Evolutionary conservation across 2,888 invertebrate species (phyloP).

Genomic region (Lithophane ornitopus): DNA sequence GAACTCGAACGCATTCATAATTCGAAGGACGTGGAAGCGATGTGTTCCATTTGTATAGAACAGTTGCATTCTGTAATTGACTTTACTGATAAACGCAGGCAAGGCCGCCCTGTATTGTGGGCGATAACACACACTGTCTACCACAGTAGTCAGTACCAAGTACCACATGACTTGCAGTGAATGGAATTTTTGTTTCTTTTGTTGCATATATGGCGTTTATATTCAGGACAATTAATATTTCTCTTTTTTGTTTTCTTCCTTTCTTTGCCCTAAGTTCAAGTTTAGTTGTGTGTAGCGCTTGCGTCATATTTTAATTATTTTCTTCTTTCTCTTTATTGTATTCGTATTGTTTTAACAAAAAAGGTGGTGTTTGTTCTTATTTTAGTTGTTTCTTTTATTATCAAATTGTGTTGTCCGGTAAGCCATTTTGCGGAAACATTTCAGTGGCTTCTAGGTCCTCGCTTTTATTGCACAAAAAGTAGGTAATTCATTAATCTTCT

Average conservation of each 20-base stretch:
- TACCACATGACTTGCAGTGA: conserved; percentile 34
- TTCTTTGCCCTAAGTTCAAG: conserved; percentile 4
- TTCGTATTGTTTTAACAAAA: conserved; percentile 2
- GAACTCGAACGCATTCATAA: conserved; percentile 35
- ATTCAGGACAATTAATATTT: conserved; percentile 23
- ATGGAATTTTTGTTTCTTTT: conserved; percentile 53
- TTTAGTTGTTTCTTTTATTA: background rate
- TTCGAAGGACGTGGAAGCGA: conserved; percentile 50
- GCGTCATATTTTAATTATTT: background rate
- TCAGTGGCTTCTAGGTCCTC: background rate
- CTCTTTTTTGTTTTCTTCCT: conserved; percentile 16
- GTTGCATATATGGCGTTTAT: background rate
- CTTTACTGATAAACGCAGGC: conserved; percentile 73
- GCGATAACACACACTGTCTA: conserved; percentile 69
- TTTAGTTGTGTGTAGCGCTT: background rate
- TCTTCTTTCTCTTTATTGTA: background rate
- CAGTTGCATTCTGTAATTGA: conserved; percentile 71
- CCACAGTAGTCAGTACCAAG: conserved; percentile 24
- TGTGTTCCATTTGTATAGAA: conserved; percentile 56
- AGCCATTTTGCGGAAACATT: background rate
- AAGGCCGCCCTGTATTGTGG: conserved; percentile 69
- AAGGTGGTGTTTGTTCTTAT: background rate
- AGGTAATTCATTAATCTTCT: conserved; percentile 22
- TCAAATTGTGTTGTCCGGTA: background rate
- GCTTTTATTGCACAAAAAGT: background rate